These are phyloP conservation scores for Fistularia commersonii DNA, from an alignment of 2,797 vertebrate genomes.

Conservation along the genomic window DNA sequence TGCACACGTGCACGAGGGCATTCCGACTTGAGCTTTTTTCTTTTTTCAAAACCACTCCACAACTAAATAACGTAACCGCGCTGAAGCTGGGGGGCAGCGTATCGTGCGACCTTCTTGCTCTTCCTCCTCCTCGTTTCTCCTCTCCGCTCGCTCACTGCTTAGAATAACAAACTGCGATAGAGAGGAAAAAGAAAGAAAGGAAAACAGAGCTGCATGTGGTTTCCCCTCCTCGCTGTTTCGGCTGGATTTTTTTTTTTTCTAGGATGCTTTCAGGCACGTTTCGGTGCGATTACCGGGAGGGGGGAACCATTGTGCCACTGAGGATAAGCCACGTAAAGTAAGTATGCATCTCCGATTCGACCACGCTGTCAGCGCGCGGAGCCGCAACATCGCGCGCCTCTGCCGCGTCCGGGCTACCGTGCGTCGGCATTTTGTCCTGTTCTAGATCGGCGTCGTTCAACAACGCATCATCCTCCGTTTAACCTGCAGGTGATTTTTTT, in stretches of 20 bases:
- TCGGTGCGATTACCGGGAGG: constrained; percentile 44
- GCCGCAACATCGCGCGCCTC: constrained; percentile 11
- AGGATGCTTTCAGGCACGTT: constrained; percentile 52
- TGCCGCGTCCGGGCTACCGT: constrained; percentile 15
- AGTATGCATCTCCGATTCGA: too few relatives aligned
- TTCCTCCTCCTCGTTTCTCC: constrained; percentile 27
- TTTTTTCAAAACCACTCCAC: constrained; percentile 68
- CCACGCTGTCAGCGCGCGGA: constrained; percentile 19
- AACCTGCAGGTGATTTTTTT: too few relatives aligned
- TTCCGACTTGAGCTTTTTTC: constrained; percentile 34
- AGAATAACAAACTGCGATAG: constrained; percentile 64
- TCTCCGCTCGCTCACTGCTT: constrained; percentile 21
- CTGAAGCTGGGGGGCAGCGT: constrained; percentile 66
- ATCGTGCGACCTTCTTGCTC: constrained; percentile 51
- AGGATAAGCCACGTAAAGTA: constrained; percentile 64
- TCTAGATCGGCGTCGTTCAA: too few relatives aligned
- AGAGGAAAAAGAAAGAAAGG: too few relatives aligned
- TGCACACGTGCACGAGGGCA: neutral
- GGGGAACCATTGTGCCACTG: constrained; percentile 53
- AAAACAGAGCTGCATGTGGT: constrained; percentile 47
- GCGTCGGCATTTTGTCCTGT: constrained; percentile 8
- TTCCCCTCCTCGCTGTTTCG: constrained; percentile 6
- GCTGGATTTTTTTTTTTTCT: too few relatives aligned
- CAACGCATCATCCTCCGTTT: constrained; percentile 1
- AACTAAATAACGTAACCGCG: constrained; percentile 62